Evolutionary conservation across 2,797 vertebrate genomes (phyloP).

Genomic region (Bradypodion ventrale): DNA sequence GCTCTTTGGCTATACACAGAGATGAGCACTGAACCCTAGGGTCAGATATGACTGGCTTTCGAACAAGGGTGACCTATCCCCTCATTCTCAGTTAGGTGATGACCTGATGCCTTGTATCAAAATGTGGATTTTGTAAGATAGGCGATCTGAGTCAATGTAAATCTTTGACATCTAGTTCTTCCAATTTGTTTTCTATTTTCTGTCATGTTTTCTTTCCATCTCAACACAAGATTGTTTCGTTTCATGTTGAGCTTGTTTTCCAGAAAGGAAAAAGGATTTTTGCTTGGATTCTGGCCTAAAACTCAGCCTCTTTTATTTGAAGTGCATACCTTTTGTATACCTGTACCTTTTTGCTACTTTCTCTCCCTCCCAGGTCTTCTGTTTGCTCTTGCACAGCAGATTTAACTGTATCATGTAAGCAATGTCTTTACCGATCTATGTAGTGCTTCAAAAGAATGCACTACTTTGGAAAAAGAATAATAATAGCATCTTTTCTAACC

Average conservation of each 20-base stretch:
- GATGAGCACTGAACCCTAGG: too few relatives aligned
- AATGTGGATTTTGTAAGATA: background rate
- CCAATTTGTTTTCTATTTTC: background rate
- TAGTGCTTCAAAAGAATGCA: background rate
- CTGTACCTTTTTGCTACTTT: background rate
- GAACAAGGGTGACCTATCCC: too few relatives aligned
- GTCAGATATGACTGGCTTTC: too few relatives aligned
- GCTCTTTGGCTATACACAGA: too few relatives aligned
- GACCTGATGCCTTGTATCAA: background rate
- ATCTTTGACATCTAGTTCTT: background rate
- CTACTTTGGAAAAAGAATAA: background rate
- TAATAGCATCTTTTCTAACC: background rate
- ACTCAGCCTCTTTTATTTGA: background rate
- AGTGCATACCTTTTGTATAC: background rate
- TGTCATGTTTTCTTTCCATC: background rate
- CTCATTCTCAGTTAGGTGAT: background rate
- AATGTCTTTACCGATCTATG: background rate
- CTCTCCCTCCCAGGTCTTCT: background rate
- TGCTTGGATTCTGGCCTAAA: background rate
- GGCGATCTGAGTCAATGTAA: background rate
- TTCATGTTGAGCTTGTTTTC: slow-evolving; percentile 3
- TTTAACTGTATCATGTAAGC: background rate
- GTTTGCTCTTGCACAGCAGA: background rate
- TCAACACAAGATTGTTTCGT: background rate
- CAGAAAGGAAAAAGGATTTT: background rate